Base-by-base conservation (phyloP, 2,888 invertebrate species). In the Leucania comma region DNA sequence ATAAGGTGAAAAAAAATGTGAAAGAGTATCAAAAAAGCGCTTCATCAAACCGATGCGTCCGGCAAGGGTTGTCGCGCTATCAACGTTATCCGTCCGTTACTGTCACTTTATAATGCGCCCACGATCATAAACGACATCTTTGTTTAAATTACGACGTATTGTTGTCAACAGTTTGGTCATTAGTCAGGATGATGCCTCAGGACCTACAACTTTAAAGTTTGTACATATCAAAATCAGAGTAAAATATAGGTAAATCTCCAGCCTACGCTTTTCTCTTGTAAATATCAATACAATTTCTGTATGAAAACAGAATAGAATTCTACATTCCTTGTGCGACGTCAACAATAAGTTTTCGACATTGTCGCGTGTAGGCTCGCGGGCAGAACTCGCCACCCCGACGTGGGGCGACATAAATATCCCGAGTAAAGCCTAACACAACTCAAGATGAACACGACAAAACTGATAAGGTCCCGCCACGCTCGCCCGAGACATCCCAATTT, bases 391-490 rank as follows among this genome's bases (percentile, higher is more conserved):
- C 91, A 92, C 93, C 92, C 92, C 88, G 91, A 87, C 90, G 91
- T 86, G 86, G 88, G 79, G 83, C 88, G 89, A 92, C 93, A 94
- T 95, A 95, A 95, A 95, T 94, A 93, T 93, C 90, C 93, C 92
- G 85, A 89, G 93, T 94, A 94, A 95, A 95, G 95, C 95, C 95
- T 93, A 95, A 95, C 95, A 94, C 94, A 96, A 95, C 95, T 96
- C 95, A 96, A 94, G 94, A 94, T 93, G 94, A 94, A 95, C 95
- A 95, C 92, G 95, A 95, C 95, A 93, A 93, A 93, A 93, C 94
- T 95, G 95, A 95, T 95, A 96, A 95, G 92, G 86, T 75, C 87
- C 87, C 90, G 90, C 93, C 93, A 92, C 92, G 91, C 91, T 93
- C 90, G 89, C 88, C 89, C 89, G 91, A 93, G 95, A 96, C 96